Evolutionary conservation across 64 coral and sea anemone species (phyloP), one percentile per base, ranked within the genome.

Genomic region (Acropora tenuis): DNA sequence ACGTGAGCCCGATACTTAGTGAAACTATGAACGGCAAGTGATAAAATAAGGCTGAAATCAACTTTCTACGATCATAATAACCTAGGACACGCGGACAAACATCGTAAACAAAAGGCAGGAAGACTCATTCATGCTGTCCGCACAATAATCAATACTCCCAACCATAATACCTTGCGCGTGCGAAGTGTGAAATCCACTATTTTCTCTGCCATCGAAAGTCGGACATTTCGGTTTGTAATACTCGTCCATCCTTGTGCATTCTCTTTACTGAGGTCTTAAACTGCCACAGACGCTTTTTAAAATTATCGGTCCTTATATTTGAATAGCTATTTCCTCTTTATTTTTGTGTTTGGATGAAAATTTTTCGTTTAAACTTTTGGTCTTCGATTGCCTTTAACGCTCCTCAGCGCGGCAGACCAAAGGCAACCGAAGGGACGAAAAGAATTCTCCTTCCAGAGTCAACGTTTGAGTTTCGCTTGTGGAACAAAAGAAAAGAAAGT

Each of bases 371-470:
- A 17, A 79, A 79, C 77, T 41, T 18, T 52, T 6, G 55, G 41
- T 65, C 79, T 61, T 82, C 13, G 55, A 82, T 82, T 52, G 79
- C 79, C 20, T 82, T 65, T 82, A 52, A 61, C 6, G 79, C 30
- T 63, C 48, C 77, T 55, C 50, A 79, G 17, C 49, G 19, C 19
- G 49, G 77, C 8, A 20, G 79, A 44, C 79, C 79, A 43, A 42
- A 63, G 79, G 79, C 79, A 59, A 81, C 79, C 1, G 55, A 65
- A 44, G 30, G 41, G 44, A 81, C 79, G 1, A 60, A 81, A 15
- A 81, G 55, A 63, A 63, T 81, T 81, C 2, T 81, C 7, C 79
- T 81, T 63, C n/a, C 49, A 40, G 78, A 80, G 78, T 43, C 78
- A 53, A 80, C 50, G 12, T 80, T n/a, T n/a, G n/a, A n/a, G n/a